Evolutionary conservation across 2,888 invertebrate genomes (phyloP).

Genomic region (Elgonia sp.): DNA sequence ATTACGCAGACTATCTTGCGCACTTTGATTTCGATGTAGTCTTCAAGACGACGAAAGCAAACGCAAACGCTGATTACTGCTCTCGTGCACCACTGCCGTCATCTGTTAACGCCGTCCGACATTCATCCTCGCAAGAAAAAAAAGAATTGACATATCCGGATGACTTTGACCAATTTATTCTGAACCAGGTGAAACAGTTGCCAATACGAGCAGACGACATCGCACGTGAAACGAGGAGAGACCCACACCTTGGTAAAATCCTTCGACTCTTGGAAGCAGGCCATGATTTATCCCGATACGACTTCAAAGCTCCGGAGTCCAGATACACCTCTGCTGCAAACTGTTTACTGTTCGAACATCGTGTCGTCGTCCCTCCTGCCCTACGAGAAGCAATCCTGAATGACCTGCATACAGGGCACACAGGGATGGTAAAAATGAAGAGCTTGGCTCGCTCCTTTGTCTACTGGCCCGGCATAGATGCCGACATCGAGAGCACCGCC

Average conservation of each 20-base stretch:
- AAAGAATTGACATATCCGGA: not conserved
- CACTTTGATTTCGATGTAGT: too few species aligned
- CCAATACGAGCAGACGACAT: conserved; percentile 29
- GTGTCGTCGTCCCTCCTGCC: not conserved
- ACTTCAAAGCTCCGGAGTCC: conserved; percentile 41
- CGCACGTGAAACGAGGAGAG: conserved; percentile 36
- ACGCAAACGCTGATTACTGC: conserved; percentile 45
- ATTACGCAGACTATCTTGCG: too few species aligned
- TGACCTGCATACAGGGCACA: conserved; percentile 17
- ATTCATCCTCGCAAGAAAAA: not conserved
- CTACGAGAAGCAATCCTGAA: not conserved
- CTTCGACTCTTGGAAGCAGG: conserved; percentile 9
- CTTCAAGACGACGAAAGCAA: conserved; percentile 30
- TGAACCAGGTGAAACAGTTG: conserved; percentile 28
- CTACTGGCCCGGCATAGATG: conserved; percentile 55
- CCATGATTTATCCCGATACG: conserved; percentile 6
- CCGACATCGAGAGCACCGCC: conserved; percentile 29
- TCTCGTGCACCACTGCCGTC: not conserved
- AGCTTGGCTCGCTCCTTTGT: conserved; percentile 49
- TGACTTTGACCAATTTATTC: not conserved
- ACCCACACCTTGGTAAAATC: conserved; percentile 30
- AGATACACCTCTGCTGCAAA: conserved; percentile 20
- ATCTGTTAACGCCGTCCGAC: not conserved
- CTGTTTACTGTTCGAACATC: conserved; percentile 32
- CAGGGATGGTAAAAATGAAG: conserved; percentile 63